Evolutionary conservation across 2,113 vertebrate species (phyloP).

Genomic region (Cyanoliseus patagonus): DNA sequence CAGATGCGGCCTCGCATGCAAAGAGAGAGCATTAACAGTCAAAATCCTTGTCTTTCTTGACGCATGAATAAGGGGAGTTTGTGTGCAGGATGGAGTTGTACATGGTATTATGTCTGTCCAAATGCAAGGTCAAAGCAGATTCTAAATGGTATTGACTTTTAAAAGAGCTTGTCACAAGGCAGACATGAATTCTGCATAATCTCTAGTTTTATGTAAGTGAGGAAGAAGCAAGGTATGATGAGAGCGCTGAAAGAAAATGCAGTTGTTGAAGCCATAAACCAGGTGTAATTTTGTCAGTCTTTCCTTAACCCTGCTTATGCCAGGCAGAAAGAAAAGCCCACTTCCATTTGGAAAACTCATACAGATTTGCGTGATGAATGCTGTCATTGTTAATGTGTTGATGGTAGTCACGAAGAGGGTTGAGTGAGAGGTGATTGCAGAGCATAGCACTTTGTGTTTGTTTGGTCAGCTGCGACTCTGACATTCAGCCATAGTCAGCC

Average conservation of each 20-base stretch:
- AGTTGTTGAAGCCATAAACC: background rate
- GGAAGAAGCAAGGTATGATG: background rate
- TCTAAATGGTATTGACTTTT: slow-evolving; percentile 20
- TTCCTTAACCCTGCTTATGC: background rate
- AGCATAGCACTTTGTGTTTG: background rate
- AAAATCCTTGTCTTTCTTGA: slow-evolving; percentile 5
- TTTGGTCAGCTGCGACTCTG: background rate
- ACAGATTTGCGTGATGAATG: background rate
- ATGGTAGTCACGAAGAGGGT: background rate
- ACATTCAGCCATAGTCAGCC: background rate
- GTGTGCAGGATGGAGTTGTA: background rate
- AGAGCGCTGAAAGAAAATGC: background rate
- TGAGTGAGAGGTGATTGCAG: background rate
- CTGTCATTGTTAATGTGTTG: background rate
- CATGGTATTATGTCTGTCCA: background rate
- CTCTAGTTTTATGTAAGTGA: background rate
- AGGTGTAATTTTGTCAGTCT: slow-evolving; percentile 4
- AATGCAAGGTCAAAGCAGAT: slow-evolving; percentile 41
- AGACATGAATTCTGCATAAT: slow-evolving; percentile 24
- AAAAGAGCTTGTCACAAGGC: slow-evolving; percentile 21
- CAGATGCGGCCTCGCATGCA: background rate
- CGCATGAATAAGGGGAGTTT: background rate
- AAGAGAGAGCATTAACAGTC: background rate
- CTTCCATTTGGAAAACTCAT: background rate
- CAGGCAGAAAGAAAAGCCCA: background rate